phyloP scores from a whole-genome alignment of 37 sponge, comb jelly and placozoan genomes.

The Halichondria panicea region DNA sequence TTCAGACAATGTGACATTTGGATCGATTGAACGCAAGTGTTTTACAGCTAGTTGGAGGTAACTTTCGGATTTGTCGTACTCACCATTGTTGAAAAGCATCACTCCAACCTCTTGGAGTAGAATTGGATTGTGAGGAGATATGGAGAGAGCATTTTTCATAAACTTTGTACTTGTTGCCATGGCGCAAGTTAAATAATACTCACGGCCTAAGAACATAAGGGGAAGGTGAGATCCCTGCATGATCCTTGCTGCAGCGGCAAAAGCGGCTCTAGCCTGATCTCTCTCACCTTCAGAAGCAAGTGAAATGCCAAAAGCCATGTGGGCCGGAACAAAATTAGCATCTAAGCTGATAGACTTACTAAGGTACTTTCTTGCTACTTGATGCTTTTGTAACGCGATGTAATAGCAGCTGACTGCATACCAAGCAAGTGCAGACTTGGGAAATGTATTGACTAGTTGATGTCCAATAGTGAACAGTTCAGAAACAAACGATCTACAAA shows the following conservation, averaged over 20 bases:
- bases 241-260: slow-evolving; percentile 71
- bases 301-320: slow-evolving; percentile 73
- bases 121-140: slow-evolving; percentile 64
- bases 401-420: slow-evolving; percentile 89
- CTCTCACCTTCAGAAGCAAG: slow-evolving; percentile 74
- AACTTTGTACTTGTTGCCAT: slow-evolving; percentile 43
- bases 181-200: slow-evolving; percentile 69
- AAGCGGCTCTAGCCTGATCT: slow-evolving; percentile 87
- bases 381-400: slow-evolving; percentile 45
- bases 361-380: slow-evolving; percentile 66
- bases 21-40: slow-evolving; percentile 37
- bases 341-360: slow-evolving; percentile 61
- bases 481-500: slow-evolving; percentile 34
- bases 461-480: slow-evolving; percentile 77
- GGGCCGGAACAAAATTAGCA: slow-evolving; percentile 60
- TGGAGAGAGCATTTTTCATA: slow-evolving; percentile 60
- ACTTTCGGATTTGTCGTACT: slow-evolving; percentile 45
- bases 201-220: slow-evolving; percentile 70
- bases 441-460: slow-evolving; percentile 57
- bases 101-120: slow-evolving; percentile 74
- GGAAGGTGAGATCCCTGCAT: slow-evolving; percentile 82
- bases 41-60: slow-evolving; percentile 52
- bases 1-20: slow-evolving; percentile 32
- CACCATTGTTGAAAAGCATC: slow-evolving; percentile 39
- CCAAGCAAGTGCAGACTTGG: slow-evolving; percentile 72